These are phyloP conservation scores for Acrocera orbiculus DNA, from an alignment of 2,888 invertebrate genomes.

Conservation along the genomic window DNA sequence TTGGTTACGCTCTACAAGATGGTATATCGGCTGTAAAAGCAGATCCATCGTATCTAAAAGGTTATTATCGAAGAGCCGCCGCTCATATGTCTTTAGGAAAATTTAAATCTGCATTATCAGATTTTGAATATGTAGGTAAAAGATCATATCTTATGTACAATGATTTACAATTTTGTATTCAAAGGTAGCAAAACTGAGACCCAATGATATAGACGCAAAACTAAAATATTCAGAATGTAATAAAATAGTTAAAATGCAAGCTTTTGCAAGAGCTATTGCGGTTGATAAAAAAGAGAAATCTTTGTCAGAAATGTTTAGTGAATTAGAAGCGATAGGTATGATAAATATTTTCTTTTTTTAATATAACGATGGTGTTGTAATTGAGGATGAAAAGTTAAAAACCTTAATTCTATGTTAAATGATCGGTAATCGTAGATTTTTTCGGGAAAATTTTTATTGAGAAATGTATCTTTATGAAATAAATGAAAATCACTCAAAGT, in stretches of 20 bases:
- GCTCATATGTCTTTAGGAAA: conserved; percentile 96
- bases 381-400: neutral
- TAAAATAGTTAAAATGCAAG: conserved; percentile 86
- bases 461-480: too few species aligned
- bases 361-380: neutral
- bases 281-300: conserved; percentile 76
- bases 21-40: conserved; percentile 80
- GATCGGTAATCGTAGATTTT: too few species aligned
- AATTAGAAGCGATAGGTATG: conserved; percentile 79
- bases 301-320: conserved; percentile 65
- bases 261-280: conserved; percentile 93
- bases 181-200: conserved; percentile 77
- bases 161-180: conserved; percentile 1
- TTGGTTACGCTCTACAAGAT: conserved; percentile 85
- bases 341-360: conserved; percentile 5
- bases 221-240: conserved; percentile 83
- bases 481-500: too few species aligned
- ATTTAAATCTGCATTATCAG: conserved; percentile 88
- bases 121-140: conserved; percentile 80
- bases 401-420: too few species aligned
- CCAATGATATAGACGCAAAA: conserved; percentile 88
- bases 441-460: too few species aligned
- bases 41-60: conserved; percentile 83
- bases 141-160: too few species aligned
- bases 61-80: conserved; percentile 91